phyloP scores from a whole-genome alignment of 1,140 invertebrate species.

The Formica selysi region DNA sequence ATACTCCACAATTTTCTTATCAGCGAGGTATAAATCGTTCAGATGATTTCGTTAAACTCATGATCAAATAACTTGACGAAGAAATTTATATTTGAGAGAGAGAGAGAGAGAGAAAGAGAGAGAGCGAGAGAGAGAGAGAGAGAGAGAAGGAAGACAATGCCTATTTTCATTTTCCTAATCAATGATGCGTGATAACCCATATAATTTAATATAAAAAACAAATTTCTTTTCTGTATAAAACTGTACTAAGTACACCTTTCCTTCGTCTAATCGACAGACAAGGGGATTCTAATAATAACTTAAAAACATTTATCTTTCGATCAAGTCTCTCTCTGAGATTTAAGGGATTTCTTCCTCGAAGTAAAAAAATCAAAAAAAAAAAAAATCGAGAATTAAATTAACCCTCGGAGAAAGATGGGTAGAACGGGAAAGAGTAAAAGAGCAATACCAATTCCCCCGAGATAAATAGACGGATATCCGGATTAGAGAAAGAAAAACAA shows the following conservation, averaged over 20 bases:
- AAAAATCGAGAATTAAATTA: slow-evolving; percentile 25
- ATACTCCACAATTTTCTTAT: no score
- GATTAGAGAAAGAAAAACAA: neutral
- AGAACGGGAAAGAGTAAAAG: slow-evolving; percentile 3
- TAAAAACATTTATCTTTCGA: slow-evolving; percentile 16
- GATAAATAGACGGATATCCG: neutral
- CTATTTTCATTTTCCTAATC: neutral
- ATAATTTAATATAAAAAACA: neutral
- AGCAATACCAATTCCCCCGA: neutral
- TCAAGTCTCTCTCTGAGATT: neutral
- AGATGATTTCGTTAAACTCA: no score
- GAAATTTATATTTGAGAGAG: neutral
- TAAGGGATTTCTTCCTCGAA: neutral
- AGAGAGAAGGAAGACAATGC: neutral
- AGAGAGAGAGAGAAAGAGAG: no score
- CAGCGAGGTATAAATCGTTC: no score
- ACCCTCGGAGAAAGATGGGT: no score
- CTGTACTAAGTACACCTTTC: neutral
- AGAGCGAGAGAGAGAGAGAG: no score
- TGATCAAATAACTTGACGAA: neutral
- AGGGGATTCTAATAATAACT: neutral
- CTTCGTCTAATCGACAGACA: neutral
- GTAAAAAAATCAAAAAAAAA: neutral
- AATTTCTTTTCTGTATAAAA: neutral
- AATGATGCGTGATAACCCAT: neutral